Base-by-base conservation (phyloP, 2,797 vertebrate species). In the Rhinatrema bivittatum region DNA sequence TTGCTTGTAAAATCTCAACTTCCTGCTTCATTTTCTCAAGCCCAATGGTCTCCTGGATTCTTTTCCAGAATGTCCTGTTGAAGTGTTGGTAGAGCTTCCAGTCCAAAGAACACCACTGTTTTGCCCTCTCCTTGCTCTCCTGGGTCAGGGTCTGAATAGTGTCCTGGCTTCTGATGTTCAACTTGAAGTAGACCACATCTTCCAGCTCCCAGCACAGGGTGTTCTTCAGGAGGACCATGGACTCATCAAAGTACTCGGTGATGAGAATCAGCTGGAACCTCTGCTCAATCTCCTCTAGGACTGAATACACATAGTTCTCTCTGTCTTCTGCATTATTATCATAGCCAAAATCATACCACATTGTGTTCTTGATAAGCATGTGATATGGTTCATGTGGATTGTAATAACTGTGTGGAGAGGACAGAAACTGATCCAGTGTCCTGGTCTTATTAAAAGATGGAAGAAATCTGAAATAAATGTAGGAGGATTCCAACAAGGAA, bases 31-130 rank as follows among this genome's bases (percentile, higher is more conserved):
- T n/a, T n/a, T n/a, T n/a, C n/a, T n/a, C n/a, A n/a, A n/a, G n/a
- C n/a, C n/a, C n/a, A 14, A 92, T 42, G 15, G 65, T 56, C 1
- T n/a, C n/a, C 8, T 70, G 58, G 48, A 98, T 90, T 42, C 52
- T 62, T 33, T 55, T 47, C 56, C 57, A 57, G 35, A 73, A 56
- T 23, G 59, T 18, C 39, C 57, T 12, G 12, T 54, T 42, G 12
- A 67, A 73, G 38, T 58, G 60, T 16, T 60, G 45, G 9, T 60
- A 45, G 2, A 72, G 53, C 6, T 56, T 16, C 7, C 42, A 28
- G 10, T 59, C 61, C 24, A 66, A 32, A 6, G 22, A 25, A 19
- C 62, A 69, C 66, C 64, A 70, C 5, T 41, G 27, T 6, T 24
- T 15, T 7, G 63, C 20, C 13, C 20, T 45, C 7, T 34, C 45